These are phyloP conservation scores for Dipodomys ordii DNA, from an alignment of 2,113 vertebrate genomes.

Conservation along the genomic window DNA sequence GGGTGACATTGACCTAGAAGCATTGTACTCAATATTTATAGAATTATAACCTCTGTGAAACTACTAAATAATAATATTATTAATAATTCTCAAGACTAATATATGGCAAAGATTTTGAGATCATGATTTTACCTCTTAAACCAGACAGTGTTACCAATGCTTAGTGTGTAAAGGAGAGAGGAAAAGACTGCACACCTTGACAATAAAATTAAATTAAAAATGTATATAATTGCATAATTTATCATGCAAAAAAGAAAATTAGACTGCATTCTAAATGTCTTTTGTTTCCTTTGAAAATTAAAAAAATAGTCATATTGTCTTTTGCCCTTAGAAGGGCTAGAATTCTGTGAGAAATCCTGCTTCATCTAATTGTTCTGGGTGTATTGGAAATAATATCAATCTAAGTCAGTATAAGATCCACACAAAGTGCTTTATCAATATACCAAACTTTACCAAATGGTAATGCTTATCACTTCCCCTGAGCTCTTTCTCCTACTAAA, in stretches of 20 bases:
- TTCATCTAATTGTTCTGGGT: background rate
- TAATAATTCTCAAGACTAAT: background rate
- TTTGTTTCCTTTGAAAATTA: background rate
- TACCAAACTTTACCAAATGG: background rate
- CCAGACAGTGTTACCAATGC: too few relatives aligned
- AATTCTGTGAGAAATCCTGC: background rate
- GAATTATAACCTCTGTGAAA: too few relatives aligned
- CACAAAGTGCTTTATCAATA: background rate
- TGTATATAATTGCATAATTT: too few relatives aligned
- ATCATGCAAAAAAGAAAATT: too few relatives aligned
- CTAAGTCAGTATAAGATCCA: background rate
- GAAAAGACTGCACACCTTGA: background rate
- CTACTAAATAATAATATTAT: too few relatives aligned
- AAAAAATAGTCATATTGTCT: background rate
- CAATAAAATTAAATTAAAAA: too few relatives aligned
- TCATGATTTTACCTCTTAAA: background rate
- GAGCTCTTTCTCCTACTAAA: background rate
- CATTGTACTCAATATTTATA: too few relatives aligned
- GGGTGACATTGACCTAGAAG: too few relatives aligned
- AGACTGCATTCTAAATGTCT: background rate
- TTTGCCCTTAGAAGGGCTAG: background rate
- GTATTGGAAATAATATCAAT: background rate
- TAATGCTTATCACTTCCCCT: background rate
- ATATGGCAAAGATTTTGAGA: background rate
- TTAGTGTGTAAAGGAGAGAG: background rate